phyloP scores from a whole-genome alignment of 2,797 vertebrate genomes.

The Yasuhikotakia modesta region DNA sequence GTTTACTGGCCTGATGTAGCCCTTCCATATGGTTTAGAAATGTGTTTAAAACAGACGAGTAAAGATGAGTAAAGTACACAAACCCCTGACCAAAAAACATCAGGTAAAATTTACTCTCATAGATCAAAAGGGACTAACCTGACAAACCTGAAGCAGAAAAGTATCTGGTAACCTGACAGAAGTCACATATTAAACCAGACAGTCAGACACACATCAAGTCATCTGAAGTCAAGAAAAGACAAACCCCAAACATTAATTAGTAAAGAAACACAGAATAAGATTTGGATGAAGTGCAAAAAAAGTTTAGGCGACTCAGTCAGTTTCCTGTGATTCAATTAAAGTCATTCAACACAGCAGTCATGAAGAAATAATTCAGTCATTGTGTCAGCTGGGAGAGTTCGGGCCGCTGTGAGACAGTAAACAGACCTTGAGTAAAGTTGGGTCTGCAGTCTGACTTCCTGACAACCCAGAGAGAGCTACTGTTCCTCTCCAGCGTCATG shows the following conservation, averaged over 20 bases:
- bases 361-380: too few species aligned
- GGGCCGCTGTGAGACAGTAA: conserved; percentile 42
- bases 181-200: neutral
- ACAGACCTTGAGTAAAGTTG: conserved; percentile 43
- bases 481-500: conserved; percentile 20
- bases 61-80: too few species aligned
- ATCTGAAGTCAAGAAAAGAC: neutral
- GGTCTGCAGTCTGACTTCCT: conserved; percentile 42
- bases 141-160: too few species aligned
- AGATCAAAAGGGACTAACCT: too few species aligned
- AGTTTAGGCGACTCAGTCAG: conserved; percentile 5
- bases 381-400: conserved; percentile 24
- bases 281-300: neutral
- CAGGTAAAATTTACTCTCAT: too few species aligned
- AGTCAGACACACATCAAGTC: too few species aligned
- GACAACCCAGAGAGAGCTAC: conserved; percentile 35
- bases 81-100: too few species aligned
- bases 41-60: too few species aligned
- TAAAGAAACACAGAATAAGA: neutral
- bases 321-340: conserved; percentile 38
- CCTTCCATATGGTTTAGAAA: too few species aligned
- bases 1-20: neutral
- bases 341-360: conserved; percentile 29
- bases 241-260: neutral
- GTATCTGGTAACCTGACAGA: too few species aligned